phyloP scores from a whole-genome alignment of 1,140 invertebrate species.

The Drosophila tani region DNA sequence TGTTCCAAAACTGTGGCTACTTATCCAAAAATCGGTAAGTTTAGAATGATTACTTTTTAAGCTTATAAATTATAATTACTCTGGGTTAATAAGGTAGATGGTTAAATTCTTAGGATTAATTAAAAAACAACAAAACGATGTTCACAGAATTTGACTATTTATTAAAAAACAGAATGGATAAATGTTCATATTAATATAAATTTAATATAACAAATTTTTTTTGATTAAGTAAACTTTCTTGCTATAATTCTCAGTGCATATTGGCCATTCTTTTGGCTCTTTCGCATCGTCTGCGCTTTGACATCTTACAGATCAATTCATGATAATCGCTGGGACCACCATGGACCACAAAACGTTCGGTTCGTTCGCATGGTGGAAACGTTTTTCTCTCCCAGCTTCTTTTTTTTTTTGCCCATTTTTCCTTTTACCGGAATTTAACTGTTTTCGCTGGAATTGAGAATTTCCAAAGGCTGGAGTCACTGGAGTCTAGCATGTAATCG shows the following conservation, averaged over 20 bases:
- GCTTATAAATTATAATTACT: too few species aligned
- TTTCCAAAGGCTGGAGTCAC: constrained; percentile 62
- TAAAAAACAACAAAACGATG: too few species aligned
- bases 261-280: constrained; percentile 66
- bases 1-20: too few species aligned
- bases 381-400: constrained; percentile 55
- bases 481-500: constrained; percentile 79
- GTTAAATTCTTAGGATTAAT: too few species aligned
- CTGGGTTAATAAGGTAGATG: too few species aligned
- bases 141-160: too few species aligned
- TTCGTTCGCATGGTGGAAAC: constrained; percentile 74
- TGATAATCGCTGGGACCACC: constrained; percentile 84
- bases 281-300: constrained; percentile 75
- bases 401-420: constrained; percentile 46
- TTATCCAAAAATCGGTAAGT: too few species aligned
- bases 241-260: constrained; percentile 12
- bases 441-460: constrained; percentile 81
- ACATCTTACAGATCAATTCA: constrained; percentile 84
- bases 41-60: too few species aligned
- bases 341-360: constrained; percentile 68
- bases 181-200: too few species aligned
- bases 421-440: constrained; percentile 83
- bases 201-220: too few species aligned
- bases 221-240: too few species aligned
- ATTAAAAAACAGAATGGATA: too few species aligned